Evolutionary conservation across 2,797 vertebrate genomes (phyloP).

Genomic region (Sebastes iracundus): DNA sequence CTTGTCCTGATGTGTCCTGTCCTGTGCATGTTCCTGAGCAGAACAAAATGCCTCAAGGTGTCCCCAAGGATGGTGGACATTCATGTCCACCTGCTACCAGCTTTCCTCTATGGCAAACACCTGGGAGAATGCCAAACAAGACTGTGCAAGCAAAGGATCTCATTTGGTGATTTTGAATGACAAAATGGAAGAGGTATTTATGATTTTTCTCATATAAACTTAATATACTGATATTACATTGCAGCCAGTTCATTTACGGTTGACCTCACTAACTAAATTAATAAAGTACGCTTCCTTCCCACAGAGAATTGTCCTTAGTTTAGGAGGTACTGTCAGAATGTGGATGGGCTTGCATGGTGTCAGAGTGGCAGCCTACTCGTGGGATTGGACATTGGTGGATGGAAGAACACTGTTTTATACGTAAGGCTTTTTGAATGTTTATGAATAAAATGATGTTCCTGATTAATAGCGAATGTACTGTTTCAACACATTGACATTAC

Average conservation of each 20-base stretch:
- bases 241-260: neutral
- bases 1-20: neutral
- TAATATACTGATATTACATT: neutral
- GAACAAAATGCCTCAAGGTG: rapidly evolving
- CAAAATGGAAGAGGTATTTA: neutral
- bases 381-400: neutral
- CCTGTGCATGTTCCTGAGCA: neutral
- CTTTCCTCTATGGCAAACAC: rapidly evolving
- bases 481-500: neutral
- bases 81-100: conserved; percentile 4
- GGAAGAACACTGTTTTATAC: rapidly evolving
- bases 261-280: neutral
- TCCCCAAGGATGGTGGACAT: rapidly evolving
- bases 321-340: rapidly evolving
- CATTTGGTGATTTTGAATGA: neutral
- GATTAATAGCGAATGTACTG: neutral
- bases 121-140: neutral
- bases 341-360: neutral
- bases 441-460: neutral
- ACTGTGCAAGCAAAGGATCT: neutral
- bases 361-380: rapidly evolving
- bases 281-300: neutral
- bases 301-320: neutral
- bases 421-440: neutral
- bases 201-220: neutral